Percentiles rank a stretch among this genome's conserved stretches.
phyloP scores from a whole-genome alignment of 37 sponge, comb jelly and placozoan species.

The Oopsacas minuta region DNA sequence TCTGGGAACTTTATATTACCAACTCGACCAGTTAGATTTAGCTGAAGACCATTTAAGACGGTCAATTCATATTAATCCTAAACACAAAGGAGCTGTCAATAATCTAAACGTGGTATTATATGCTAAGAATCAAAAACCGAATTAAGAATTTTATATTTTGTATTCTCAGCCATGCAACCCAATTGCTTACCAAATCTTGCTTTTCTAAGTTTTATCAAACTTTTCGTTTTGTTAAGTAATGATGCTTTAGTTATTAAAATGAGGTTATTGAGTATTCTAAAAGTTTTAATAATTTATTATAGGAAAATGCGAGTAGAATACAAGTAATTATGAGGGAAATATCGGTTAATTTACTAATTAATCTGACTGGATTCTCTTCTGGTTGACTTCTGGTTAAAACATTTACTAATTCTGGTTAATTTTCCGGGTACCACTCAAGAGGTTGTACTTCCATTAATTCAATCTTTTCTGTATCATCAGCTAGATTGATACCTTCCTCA shows the following conservation, averaged over 20 bases:
- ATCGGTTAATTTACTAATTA: too few species aligned
- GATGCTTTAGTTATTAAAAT: too few species aligned
- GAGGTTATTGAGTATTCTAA: too few species aligned
- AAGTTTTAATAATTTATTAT: too few species aligned
- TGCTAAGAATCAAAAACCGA: conserved; percentile 28
- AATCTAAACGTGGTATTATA: conserved; percentile 68
- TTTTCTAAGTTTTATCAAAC: not conserved
- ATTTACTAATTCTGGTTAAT: not conserved
- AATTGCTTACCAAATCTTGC: conserved; percentile 8
- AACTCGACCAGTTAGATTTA: conserved; percentile 37
- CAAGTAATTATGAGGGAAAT: too few species aligned
- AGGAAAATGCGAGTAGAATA: too few species aligned
- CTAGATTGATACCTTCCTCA: not conserved
- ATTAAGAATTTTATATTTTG: not conserved
- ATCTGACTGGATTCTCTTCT: too few species aligned
- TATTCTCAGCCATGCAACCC: not conserved
- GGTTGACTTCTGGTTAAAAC: too few species aligned
- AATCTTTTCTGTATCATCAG: not conserved
- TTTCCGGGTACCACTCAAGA: not conserved
- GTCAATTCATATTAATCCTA: conserved; percentile 51
- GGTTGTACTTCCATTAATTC: not conserved
- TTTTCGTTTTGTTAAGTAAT: not conserved
- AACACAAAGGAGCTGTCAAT: conserved; percentile 61
- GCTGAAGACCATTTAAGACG: conserved; percentile 41
- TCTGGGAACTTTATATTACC: conserved; percentile 52